Percentiles rank a stretch among this genome's conserved stretches.
Evolutionary conservation across 2,797 vertebrate genomes (phyloP).

Genomic region (Lepilemur ruficaudatus): DNA sequence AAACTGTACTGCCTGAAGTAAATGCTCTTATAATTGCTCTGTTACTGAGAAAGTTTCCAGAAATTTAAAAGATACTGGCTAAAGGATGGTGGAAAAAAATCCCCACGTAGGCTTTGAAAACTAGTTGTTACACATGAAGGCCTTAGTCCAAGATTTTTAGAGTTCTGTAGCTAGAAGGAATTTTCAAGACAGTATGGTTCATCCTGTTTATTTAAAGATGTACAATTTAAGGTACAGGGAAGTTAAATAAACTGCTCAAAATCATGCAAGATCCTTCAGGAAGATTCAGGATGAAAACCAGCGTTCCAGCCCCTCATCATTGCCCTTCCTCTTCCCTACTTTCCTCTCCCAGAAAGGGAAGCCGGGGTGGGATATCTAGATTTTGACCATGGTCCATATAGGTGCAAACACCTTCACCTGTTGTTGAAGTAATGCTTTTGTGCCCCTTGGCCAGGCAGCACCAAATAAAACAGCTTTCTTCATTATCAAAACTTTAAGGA

Average conservation of each 20-base stretch:
- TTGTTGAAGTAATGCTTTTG: background rate
- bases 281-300: background rate
- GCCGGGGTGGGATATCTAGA: background rate
- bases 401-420: background rate
- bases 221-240: background rate
- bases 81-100: background rate
- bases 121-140: background rate
- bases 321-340: background rate
- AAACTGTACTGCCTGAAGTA: background rate
- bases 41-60: background rate
- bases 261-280: background rate
- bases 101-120: background rate
- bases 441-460: background rate
- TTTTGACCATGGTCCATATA: background rate
- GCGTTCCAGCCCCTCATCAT: background rate
- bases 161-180: background rate
- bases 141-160: background rate
- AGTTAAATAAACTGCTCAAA: background rate
- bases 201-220: conserved; percentile 8
- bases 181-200: background rate
- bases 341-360: background rate
- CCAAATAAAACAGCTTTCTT: background rate
- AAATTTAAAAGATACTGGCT: background rate
- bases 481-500: background rate
- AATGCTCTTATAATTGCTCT: background rate